Evolutionary conservation across 2,797 vertebrate species (phyloP).

Genomic region (Microctenopoma steveboyesi): DNA sequence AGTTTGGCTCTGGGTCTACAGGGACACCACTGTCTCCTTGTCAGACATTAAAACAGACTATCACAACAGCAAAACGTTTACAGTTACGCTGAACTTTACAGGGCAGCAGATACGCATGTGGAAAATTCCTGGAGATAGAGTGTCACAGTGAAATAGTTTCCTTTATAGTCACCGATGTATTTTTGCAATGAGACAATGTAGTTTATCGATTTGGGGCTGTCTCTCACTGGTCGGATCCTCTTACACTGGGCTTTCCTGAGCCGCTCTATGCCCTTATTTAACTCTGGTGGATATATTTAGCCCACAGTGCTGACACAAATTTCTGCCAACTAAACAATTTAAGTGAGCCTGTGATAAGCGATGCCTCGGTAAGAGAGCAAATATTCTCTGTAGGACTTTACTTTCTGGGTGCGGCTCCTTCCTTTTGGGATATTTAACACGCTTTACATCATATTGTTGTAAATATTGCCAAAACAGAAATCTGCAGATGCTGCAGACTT

Average conservation of each 20-base stretch:
- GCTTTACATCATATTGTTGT: constrained; percentile 13
- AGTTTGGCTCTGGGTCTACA: constrained; percentile 8
- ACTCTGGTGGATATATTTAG: constrained; percentile 85
- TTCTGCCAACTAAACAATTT: constrained; percentile 85
- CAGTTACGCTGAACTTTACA: constrained; percentile 76
- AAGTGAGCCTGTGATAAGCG: constrained; percentile 76
- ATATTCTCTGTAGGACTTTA: constrained; percentile 47
- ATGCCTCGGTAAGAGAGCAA: constrained; percentile 66
- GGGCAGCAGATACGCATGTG: constrained; percentile 67
- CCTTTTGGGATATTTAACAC: constrained; percentile 35
- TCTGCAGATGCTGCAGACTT: not conserved
- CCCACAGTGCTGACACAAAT: constrained; percentile 77
- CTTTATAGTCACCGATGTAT: constrained; percentile 84
- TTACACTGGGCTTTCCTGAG: constrained; percentile 85
- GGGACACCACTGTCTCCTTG: constrained; percentile 20
- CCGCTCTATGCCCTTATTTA: constrained; percentile 86
- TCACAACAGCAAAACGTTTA: constrained; percentile 66
- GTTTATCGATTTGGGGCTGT: constrained; percentile 75
- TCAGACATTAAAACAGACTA: constrained; percentile 40
- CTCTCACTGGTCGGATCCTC: constrained; percentile 73
- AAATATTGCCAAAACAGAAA: constrained; percentile 16
- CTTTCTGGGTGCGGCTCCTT: constrained; percentile 33
- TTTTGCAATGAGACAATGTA: constrained; percentile 83
- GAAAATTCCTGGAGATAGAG: constrained; percentile 83
- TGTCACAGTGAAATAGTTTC: constrained; percentile 85